Conservation (phyloP, 2,797 vertebrate genomes). For the Nannoperca australis region DNA sequence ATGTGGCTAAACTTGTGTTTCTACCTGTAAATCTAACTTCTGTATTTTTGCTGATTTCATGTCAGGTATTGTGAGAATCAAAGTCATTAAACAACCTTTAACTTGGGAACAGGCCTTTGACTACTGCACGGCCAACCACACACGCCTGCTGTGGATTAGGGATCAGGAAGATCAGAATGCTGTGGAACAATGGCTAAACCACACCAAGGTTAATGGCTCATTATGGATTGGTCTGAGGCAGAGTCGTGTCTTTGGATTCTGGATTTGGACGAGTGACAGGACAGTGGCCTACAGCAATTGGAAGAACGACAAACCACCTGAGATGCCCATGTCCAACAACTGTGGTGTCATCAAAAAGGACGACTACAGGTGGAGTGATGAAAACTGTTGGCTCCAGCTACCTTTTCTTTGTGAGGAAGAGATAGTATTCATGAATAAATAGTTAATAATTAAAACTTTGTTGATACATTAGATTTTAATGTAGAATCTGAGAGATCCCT, state of each 20-base stretch:
- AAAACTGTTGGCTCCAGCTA: slow-evolving; percentile 11
- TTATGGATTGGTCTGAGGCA: slow-evolving; percentile 79
- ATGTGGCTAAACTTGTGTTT: background rate
- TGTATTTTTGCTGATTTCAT: slow-evolving; percentile 14
- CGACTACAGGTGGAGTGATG: slow-evolving; percentile 45
- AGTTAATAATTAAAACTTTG: background rate
- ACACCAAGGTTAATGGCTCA: rapidly evolving
- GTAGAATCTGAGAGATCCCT: background rate
- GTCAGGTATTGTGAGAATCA: slow-evolving; percentile 55
- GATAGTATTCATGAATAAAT: slow-evolving; percentile 6
- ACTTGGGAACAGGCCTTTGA: slow-evolving; percentile 63
- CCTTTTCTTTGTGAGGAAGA: slow-evolving; percentile 73
- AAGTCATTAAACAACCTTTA: rapidly evolving
- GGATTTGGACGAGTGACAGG: slow-evolving; percentile 70
- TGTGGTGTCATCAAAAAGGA: slow-evolving; percentile 57
- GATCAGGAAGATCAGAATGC: rapidly evolving
- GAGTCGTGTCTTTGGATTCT: slow-evolving; percentile 77
- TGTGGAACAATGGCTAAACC: background rate
- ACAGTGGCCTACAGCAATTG: slow-evolving; percentile 49
- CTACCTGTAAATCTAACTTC: background rate
- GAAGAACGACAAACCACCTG: slow-evolving; percentile 16
- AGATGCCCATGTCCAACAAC: slow-evolving; percentile 35
- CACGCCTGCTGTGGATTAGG: slow-evolving; percentile 53
- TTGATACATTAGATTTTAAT: background rate
- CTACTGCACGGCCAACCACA: background rate